phyloP scores from a whole-genome alignment of 2,888 invertebrate species.

The Campoletis raptor region DNA sequence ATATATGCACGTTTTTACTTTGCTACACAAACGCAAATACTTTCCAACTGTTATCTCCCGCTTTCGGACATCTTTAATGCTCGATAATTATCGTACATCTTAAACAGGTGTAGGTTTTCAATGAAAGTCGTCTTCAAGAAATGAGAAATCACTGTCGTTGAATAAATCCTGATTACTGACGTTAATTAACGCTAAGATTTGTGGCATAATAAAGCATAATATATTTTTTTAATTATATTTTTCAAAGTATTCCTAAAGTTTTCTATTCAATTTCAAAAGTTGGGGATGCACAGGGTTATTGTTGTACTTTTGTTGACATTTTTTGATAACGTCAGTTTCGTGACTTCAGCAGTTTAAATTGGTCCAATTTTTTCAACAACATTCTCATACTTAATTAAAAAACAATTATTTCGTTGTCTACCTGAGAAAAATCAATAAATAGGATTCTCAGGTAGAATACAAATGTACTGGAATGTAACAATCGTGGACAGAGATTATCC shows the following conservation, averaged over 20 bases:
- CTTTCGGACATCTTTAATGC: not conserved
- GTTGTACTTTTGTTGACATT: not conserved
- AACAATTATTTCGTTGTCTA: not conserved
- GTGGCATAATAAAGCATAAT: not conserved
- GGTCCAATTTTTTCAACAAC: not conserved
- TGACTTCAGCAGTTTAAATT: not conserved
- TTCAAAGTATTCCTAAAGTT: too few relatives aligned
- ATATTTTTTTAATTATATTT: too few relatives aligned
- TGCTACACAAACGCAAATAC: conserved; percentile 4
- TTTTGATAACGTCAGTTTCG: not conserved
- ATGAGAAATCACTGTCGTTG: not conserved
- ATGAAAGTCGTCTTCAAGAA: not conserved
- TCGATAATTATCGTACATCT: conserved; percentile 28
- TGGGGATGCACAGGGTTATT: too few relatives aligned
- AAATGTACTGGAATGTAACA: not conserved
- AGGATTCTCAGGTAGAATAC: not conserved
- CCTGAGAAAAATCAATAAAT: not conserved
- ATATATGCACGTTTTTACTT: not conserved
- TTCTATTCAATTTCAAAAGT: too few relatives aligned
- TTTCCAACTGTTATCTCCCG: conserved; percentile 8
- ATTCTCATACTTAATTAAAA: not conserved
- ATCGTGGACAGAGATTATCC: not conserved
- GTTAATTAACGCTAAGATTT: not conserved
- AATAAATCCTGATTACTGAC: not conserved
- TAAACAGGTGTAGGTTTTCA: not conserved